phyloP scores from a whole-genome alignment of 2,113 vertebrate genomes.

The Zosterops hypoxanthus region DNA sequence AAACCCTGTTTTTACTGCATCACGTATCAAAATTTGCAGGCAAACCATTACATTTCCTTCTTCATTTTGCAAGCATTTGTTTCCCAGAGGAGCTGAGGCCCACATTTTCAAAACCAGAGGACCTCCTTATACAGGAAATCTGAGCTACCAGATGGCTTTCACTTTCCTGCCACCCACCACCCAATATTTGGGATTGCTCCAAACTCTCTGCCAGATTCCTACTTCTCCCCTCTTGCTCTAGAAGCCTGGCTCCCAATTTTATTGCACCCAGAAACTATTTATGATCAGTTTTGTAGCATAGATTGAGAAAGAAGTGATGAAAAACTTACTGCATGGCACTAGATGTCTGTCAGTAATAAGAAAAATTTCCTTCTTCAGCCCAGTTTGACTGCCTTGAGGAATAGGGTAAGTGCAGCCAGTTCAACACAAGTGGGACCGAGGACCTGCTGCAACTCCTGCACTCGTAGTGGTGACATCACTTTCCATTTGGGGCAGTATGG shows the following conservation, averaged over 20 bases:
- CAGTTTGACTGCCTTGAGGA: not conserved
- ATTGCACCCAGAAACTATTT: slow-evolving; percentile 59
- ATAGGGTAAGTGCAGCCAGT: not conserved
- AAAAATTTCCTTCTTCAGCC: not conserved
- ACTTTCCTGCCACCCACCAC: slow-evolving; percentile 58
- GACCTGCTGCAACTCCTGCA: not conserved
- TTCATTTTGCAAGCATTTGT: slow-evolving; percentile 48
- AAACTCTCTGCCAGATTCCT: slow-evolving; percentile 55
- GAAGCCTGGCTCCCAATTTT: slow-evolving; percentile 56
- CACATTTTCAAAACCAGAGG: slow-evolving; percentile 53
- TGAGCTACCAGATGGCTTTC: slow-evolving; percentile 63
- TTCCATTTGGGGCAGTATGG: not conserved
- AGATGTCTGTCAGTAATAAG: not conserved
- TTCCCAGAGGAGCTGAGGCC: slow-evolving; percentile 40
- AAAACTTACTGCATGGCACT: not conserved
- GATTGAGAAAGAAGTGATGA: slow-evolving; percentile 20
- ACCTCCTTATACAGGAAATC: slow-evolving; percentile 63
- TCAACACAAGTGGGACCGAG: not conserved
- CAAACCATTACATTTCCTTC: slow-evolving; percentile 39
- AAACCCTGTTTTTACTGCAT: slow-evolving; percentile 55
- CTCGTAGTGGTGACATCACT: not conserved
- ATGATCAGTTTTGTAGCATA: slow-evolving; percentile 27
- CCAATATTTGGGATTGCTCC: slow-evolving; percentile 65
- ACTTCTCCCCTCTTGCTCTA: slow-evolving; percentile 53
- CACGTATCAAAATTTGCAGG: slow-evolving; percentile 32